Conservation (phyloP, 2,797 vertebrate genomes). For the Sebastiscus albofasciatus region DNA sequence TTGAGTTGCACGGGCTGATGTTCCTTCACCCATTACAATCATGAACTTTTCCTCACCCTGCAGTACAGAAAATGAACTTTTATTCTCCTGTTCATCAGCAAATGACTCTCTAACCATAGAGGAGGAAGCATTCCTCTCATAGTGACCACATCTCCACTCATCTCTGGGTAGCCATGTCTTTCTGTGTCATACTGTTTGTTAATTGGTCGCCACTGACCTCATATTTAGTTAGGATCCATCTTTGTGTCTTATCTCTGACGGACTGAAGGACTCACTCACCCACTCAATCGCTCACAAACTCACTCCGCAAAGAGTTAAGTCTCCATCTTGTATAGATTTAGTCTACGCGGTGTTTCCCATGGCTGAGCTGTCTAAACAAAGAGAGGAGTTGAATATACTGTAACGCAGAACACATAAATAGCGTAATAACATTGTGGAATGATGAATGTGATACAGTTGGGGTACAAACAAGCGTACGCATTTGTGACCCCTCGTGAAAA, state of each 20-base stretch:
- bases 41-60: not conserved
- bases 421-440: conserved; percentile 33
- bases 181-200: conserved; percentile 7
- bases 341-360: conserved; percentile 62
- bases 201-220: conserved; percentile 18
- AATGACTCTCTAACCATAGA: not conserved
- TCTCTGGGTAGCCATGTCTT: not conserved
- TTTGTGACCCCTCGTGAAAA: conserved; percentile 21
- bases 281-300: conserved; percentile 38
- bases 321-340: conserved; percentile 63
- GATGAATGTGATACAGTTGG: conserved; percentile 50
- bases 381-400: conserved; percentile 52
- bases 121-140: not conserved
- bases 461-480: conserved; percentile 33
- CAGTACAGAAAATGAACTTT: not conserved
- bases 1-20: not conserved
- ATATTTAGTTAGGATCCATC: conserved; percentile 16
- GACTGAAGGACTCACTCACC: conserved; percentile 53
- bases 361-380: conserved; percentile 69
- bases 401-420: conserved; percentile 58
- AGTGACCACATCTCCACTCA: not conserved
- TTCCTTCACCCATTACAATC: not conserved
- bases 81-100: not conserved
- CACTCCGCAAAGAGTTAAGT: conserved; percentile 48
- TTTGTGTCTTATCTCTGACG: conserved; percentile 39